Conservation (phyloP, 2,888 invertebrate genomes). For the Melieria crassipennis region DNA sequence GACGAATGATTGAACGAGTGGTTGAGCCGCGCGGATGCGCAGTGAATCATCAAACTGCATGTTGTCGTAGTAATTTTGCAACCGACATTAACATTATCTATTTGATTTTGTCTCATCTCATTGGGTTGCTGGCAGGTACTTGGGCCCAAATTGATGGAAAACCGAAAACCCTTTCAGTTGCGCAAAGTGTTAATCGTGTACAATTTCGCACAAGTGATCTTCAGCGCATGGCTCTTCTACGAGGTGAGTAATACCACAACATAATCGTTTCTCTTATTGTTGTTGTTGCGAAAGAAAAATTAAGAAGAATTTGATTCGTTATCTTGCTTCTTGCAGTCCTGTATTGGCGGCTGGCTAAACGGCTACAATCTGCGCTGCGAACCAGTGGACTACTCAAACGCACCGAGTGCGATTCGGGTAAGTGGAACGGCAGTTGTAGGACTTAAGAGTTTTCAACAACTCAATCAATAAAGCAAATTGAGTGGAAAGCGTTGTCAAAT, state of each 20-base stretch:
- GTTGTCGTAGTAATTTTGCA: constrained; percentile 21
- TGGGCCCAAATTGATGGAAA: constrained; percentile 86
- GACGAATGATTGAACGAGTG: too few species aligned
- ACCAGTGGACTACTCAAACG: constrained; percentile 80
- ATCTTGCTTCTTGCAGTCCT: constrained; percentile 64
- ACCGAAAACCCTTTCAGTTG: constrained; percentile 83
- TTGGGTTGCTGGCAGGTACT: constrained; percentile 67
- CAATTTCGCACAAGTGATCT: constrained; percentile 79
- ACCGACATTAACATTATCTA: constrained; percentile 4
- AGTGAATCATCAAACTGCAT: too few species aligned
- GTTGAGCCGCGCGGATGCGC: too few species aligned
- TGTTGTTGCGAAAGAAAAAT: constrained; percentile 18
- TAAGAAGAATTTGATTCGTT: not conserved
- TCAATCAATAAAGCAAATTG: not conserved
- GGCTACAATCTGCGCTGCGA: constrained; percentile 81
- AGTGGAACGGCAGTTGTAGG: constrained; percentile 50
- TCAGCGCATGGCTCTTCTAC: constrained; percentile 69
- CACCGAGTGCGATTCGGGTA: constrained; percentile 76
- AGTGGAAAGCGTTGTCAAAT: not conserved
- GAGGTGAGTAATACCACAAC: constrained; percentile 60
- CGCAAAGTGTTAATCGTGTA: constrained; percentile 81
- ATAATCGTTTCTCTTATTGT: not conserved
- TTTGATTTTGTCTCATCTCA: constrained; percentile 30
- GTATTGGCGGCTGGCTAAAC: constrained; percentile 75
- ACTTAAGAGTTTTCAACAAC: not conserved